Conservation (phyloP, 2,113 vertebrate genomes). For the Donacobius atricapilla region DNA sequence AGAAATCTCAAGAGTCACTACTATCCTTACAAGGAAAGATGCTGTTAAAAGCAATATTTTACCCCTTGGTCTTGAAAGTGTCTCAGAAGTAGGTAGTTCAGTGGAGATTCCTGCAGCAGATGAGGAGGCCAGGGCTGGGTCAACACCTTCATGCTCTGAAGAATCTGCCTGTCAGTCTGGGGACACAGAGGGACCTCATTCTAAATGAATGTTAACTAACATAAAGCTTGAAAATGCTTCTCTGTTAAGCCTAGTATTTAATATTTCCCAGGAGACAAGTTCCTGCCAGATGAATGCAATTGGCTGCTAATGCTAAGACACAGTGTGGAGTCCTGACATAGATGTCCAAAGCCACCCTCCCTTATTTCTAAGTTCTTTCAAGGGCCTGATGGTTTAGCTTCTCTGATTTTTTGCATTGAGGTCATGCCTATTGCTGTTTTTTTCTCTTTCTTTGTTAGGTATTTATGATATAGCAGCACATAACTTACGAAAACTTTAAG, state of each 20-base stretch:
- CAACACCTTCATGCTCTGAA: background rate
- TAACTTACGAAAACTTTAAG: background rate
- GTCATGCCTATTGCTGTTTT: background rate
- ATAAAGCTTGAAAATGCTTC: background rate
- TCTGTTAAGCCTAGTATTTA: background rate
- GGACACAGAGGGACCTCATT: background rate
- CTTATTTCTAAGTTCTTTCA: background rate
- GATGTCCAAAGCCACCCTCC: background rate
- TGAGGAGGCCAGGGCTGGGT: background rate
- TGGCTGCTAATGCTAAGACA: background rate
- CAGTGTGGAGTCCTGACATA: background rate
- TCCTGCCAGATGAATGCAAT: background rate
- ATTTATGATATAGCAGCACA: background rate
- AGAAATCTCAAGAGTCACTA: background rate
- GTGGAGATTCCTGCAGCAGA: background rate
- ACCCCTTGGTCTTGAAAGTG: background rate
- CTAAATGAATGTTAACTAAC: background rate
- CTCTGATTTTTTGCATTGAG: background rate
- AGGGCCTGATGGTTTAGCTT: background rate
- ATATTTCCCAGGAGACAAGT: background rate
- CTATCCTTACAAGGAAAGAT: background rate
- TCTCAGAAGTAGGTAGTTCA: background rate
- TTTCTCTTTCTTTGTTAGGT: background rate
- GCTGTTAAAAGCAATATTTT: background rate
- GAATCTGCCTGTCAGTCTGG: background rate